These are phyloP conservation scores for Rallus crepitans DNA, from an alignment of 2,797 vertebrate species.

Conservation along the genomic window DNA sequence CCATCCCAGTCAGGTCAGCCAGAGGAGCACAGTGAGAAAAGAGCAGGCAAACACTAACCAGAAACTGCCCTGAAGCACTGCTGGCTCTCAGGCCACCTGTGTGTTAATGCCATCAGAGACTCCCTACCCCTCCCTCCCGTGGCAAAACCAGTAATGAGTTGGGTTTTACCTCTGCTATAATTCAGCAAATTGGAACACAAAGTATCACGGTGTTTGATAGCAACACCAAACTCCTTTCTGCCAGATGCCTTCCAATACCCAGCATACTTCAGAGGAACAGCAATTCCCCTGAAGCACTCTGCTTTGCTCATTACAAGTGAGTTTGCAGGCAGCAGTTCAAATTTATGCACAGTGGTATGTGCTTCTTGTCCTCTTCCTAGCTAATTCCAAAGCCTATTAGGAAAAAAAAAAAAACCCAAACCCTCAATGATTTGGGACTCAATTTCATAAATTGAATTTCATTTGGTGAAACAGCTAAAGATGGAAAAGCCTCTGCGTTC, in stretches of 20 bases:
- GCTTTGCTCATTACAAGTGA: background rate
- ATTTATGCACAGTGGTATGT: background rate
- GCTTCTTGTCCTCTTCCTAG: background rate
- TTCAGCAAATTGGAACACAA: background rate
- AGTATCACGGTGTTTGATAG: accelerated
- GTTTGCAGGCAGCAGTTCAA: background rate
- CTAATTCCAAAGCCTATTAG: background rate
- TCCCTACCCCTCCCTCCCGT: background rate
- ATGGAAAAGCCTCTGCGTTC: background rate
- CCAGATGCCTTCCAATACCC: background rate
- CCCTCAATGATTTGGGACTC: background rate
- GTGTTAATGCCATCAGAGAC: background rate
- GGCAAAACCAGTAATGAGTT: background rate
- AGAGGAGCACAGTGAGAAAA: background rate
- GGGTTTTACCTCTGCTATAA: accelerated
- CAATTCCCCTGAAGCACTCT: background rate
- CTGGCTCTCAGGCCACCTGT: background rate
- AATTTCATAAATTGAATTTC: background rate
- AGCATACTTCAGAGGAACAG: background rate
- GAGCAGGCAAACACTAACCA: background rate
- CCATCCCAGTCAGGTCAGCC: background rate
- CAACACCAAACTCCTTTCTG: background rate
- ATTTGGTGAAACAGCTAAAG: background rate
- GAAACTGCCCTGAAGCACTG: background rate
- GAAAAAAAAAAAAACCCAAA: background rate